Base-by-base conservation (phyloP, 2,888 invertebrate species). In the Leptopterna dolabrata region DNA sequence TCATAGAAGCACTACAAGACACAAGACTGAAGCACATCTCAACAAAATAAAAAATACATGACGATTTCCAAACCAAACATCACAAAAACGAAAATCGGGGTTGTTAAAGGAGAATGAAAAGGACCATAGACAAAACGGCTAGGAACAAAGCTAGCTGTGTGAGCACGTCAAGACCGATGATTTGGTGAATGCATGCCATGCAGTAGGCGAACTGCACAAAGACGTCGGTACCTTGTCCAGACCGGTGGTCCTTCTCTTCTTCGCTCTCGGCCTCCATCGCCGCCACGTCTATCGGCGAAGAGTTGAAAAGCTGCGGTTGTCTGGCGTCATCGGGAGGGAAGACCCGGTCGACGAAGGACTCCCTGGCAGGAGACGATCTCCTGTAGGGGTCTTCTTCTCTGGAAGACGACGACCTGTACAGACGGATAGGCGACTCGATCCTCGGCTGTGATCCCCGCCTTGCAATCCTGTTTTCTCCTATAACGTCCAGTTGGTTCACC, bases 131-230 rank as follows among this genome's bases (percentile, higher is more conserved):
- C 91, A 95, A 93, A 91, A 96, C 93, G 91, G 96, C 96, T 92
- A 96, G 93, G 92, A 96, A 92, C 91, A 96, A 93, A 92, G 95
- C 95, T 92, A 96, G 93, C 92, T 95, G 93, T 91, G 95, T 95
- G 92, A 95, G 93, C 92, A 95, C 93, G 93, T 96, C 96, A 92
- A 95, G 92, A 91, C 95, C 94, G 91, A 95, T 94, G 92, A 96
- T 92, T 92, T 95, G 94, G 91, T 94, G 94, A 90, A 94, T 93
- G 92, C 94, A 94, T 94, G 95, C 94, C 93, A 95, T 91, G 91
- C 95, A 95, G 93, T 95, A 95, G 91, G 95, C 94, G 93, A 95
- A 95, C 94, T 95, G 95, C 93, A 96, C 93, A 93, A 95, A 86
- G 36, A 70, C 55, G 19, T 43, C 80, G 73, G 83, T 89, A 89